Evolutionary conservation across 2,113 vertebrate species (phyloP).

Genomic region (Nanorana parkeri): DNA sequence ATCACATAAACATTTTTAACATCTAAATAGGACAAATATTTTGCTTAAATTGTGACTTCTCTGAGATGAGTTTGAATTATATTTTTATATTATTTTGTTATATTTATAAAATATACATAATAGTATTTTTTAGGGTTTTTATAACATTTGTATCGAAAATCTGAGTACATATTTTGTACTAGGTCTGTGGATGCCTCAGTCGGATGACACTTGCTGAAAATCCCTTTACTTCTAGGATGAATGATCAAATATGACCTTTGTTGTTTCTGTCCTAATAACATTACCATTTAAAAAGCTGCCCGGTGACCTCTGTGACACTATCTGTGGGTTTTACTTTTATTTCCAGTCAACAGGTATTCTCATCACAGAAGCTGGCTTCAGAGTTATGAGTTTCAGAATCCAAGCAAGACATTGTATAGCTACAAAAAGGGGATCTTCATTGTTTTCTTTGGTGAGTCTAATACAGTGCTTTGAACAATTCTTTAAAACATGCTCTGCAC

Average conservation of each 20-base stretch:
- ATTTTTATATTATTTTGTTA: no score
- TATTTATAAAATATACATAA: no score
- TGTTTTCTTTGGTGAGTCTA: conserved; percentile 29
- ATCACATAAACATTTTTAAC: no score
- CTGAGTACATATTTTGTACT: not conserved
- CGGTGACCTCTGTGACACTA: conserved; percentile 54
- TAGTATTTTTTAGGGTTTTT: not conserved
- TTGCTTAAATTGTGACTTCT: no score
- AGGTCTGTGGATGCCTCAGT: conserved; percentile 13
- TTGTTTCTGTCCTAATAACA: conserved; percentile 40
- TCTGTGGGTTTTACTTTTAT: conserved; percentile 38
- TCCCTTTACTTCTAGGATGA: conserved; percentile 43
- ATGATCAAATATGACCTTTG: conserved; percentile 52
- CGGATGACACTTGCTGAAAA: conserved; percentile 24
- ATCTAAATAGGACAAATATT: no score
- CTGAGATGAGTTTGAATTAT: no score
- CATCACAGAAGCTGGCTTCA: conserved; percentile 22
- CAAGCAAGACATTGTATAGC: not conserved
- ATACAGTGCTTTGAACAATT: conserved; percentile 14
- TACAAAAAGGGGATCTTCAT: conserved; percentile 12
- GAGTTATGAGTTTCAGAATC: conserved; percentile 27
- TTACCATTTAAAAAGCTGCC: conserved; percentile 52
- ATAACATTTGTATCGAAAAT: not conserved
- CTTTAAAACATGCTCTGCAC: not conserved
- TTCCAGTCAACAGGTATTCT: conserved; percentile 42